These are phyloP conservation scores for Formica exsecta DNA, from an alignment of 1,140 invertebrate genomes.

Conservation along the genomic window DNA sequence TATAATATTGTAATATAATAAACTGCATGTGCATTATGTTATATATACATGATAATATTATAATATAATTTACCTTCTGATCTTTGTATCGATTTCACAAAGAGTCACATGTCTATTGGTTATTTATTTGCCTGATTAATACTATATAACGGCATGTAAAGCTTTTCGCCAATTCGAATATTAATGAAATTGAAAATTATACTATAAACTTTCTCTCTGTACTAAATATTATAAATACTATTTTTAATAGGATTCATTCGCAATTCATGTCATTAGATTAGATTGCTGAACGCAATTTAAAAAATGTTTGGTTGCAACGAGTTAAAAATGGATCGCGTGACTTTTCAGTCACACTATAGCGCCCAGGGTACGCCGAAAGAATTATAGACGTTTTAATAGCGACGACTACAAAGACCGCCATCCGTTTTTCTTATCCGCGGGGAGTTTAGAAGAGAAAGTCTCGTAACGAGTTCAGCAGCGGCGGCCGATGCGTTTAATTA, in stretches of 20 bases:
- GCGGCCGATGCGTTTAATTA: slow-evolving; percentile 60
- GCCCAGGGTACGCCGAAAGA: slow-evolving; percentile 23
- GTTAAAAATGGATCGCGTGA: slow-evolving; percentile 41
- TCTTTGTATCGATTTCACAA: slow-evolving; percentile 1
- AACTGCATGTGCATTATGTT: neutral
- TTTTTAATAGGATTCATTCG: slow-evolving; percentile 7
- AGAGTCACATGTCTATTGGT: neutral
- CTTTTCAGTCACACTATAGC: slow-evolving; percentile 27
- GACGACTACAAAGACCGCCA: slow-evolving; percentile 43
- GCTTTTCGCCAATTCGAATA: neutral
- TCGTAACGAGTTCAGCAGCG: slow-evolving; percentile 52
- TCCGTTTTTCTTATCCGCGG: slow-evolving; percentile 60
- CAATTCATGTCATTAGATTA: neutral
- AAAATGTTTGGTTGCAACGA: slow-evolving; percentile 11
- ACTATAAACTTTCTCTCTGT: neutral
- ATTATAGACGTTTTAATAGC: slow-evolving; percentile 58
- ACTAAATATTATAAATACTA: slow-evolving; percentile 21
- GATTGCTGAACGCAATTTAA: slow-evolving; percentile 3
- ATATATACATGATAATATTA: neutral
- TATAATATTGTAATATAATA: neutral
- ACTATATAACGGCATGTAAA: neutral
- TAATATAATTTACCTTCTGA: slow-evolving; percentile 10
- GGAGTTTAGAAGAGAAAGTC: slow-evolving; percentile 40
- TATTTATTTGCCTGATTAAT: slow-evolving; percentile 19
- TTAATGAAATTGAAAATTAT: neutral